A percentile compares a stretch with the other conserved stretches of the same genome.
phyloP scores from a whole-genome alignment of 2,888 invertebrate genomes.

The Limulus polyphemus region DNA sequence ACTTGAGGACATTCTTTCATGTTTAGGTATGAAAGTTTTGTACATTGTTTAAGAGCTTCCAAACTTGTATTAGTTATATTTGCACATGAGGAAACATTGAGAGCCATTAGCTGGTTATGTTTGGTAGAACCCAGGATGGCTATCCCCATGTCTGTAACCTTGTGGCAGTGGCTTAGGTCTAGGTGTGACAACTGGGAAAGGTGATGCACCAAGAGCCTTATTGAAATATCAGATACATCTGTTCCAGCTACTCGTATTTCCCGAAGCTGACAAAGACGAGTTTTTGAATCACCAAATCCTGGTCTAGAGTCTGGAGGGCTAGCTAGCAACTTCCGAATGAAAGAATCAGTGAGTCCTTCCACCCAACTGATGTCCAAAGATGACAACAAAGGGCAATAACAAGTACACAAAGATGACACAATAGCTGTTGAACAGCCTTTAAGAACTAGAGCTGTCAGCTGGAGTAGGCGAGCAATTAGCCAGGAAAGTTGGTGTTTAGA shows the following conservation, averaged over 20 bases:
- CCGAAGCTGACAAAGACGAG: constrained; percentile 60
- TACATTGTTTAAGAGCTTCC: constrained; percentile 46
- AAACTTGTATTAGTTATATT: constrained; percentile 53
- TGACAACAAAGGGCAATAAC: constrained; percentile 61
- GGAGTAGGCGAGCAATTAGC: constrained; percentile 70
- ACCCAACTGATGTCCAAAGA: constrained; percentile 69
- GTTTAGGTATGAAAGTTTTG: constrained; percentile 26
- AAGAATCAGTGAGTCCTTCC: constrained; percentile 66
- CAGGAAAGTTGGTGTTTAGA: constrained; percentile 75
- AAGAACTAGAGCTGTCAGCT: constrained; percentile 64
- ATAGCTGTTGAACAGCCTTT: constrained; percentile 44
- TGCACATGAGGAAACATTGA: constrained; percentile 63
- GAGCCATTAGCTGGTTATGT: constrained; percentile 52
- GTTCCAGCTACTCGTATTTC: constrained; percentile 56
- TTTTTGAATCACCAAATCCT: constrained; percentile 50
- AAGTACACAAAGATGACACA: constrained; percentile 38
- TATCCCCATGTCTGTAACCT: constrained; percentile 77
- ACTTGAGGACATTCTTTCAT: constrained; percentile 25
- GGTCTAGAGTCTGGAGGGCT: constrained; percentile 68
- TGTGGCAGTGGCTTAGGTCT: constrained; percentile 70
- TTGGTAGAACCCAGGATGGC: constrained; percentile 66
- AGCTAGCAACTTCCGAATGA: constrained; percentile 67
- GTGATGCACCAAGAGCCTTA: constrained; percentile 40
- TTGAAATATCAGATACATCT: constrained; percentile 71
- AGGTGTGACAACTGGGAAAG: constrained; percentile 49